Conservation (phyloP, 2,113 vertebrate genomes). For the Oreocharis arfaki region DNA sequence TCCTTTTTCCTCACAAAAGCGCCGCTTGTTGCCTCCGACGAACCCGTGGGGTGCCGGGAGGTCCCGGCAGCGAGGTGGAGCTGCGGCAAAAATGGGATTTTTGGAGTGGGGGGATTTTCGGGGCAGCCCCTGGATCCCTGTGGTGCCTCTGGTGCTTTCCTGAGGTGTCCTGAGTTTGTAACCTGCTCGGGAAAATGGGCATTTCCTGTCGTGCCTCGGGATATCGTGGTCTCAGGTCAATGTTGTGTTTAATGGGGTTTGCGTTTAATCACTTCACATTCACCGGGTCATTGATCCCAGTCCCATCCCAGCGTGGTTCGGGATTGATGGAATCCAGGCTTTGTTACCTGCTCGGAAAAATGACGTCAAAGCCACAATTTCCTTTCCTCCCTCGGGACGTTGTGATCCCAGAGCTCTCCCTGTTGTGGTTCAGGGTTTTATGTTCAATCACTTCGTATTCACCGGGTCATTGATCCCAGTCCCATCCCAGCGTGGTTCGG, state of each 20-base stretch:
- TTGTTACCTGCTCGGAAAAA: too few relatives aligned
- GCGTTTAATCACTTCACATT: neutral
- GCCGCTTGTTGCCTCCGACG: neutral
- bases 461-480: neutral
- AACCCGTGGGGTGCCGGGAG: neutral
- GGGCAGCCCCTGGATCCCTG: neutral
- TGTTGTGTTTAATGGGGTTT: neutral
- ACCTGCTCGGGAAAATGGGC: neutral
- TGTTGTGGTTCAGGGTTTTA: neutral
- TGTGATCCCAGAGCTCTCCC: neutral
- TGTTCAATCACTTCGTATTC: neutral
- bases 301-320: neutral
- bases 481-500: neutral
- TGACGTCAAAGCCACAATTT: too few relatives aligned
- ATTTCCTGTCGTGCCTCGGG: neutral
- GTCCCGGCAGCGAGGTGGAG: neutral
- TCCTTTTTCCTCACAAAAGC: slow-evolving; percentile 1
- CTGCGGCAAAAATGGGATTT: neutral
- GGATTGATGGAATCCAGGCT: too few relatives aligned
- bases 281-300: neutral
- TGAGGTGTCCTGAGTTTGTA: neutral
- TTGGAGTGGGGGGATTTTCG: neutral
- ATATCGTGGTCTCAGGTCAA: accelerated
- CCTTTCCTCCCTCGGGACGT: too few relatives aligned
- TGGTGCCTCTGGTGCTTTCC: neutral